Conservation (phyloP, 1,140 invertebrate species). For the Atopsyche davidsoni region DNA sequence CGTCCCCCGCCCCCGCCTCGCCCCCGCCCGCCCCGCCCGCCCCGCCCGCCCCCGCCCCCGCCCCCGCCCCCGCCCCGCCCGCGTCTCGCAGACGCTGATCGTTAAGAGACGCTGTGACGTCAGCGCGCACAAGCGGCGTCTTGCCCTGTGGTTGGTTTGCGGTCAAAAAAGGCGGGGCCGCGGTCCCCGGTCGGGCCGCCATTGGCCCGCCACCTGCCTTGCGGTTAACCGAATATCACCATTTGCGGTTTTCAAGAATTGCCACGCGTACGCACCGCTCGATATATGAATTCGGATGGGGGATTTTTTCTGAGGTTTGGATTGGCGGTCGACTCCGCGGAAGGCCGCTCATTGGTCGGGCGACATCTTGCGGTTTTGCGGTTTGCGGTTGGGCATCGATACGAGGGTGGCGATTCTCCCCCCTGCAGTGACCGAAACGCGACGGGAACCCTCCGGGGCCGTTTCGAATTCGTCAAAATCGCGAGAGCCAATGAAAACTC, state of each 20-base stretch:
- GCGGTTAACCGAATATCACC: conserved; percentile 35
- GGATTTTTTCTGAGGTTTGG: conserved; percentile 17
- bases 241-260: conserved; percentile 27
- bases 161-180: conserved; percentile 43
- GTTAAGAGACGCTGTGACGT: conserved; percentile 23
- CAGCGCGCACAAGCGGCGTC: conserved; percentile 34
- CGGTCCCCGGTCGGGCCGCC: conserved; percentile 33
- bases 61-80: background rate
- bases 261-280: conserved; percentile 3
- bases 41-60: background rate
- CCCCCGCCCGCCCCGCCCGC: too few relatives aligned
- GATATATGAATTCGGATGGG: conserved; percentile 2
- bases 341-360: conserved; percentile 9
- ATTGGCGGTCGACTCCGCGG: conserved; percentile 5
- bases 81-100: too few relatives aligned
- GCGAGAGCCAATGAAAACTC: too few relatives aligned
- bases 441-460: too few relatives aligned
- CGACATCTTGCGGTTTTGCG: background rate
- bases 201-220: conserved; percentile 38
- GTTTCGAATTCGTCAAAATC: too few relatives aligned
- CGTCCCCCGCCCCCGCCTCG: too few relatives aligned
- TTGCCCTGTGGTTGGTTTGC: conserved; percentile 48
- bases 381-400: conserved; percentile 1
- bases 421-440: too few relatives aligned
- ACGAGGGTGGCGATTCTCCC: too few relatives aligned